These are phyloP conservation scores for Eptatretus burgeri DNA, from an alignment of 2,113 vertebrate species.

Conservation along the genomic window DNA sequence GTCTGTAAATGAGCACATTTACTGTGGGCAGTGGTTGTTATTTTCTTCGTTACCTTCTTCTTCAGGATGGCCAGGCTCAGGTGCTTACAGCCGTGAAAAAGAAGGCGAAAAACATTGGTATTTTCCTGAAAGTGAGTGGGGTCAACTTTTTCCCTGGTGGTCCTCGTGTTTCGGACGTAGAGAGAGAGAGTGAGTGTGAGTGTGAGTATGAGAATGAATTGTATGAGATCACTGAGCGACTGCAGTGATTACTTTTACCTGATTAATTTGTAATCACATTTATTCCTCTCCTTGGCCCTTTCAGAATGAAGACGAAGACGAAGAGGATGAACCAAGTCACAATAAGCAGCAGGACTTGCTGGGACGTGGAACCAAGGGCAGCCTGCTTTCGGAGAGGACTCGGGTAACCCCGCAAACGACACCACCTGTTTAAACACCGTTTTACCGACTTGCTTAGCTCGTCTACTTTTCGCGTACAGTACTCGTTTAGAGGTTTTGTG, in stretches of 20 bases:
- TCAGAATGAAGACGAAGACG: slow-evolving; percentile 59
- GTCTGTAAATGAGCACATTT: too few relatives aligned
- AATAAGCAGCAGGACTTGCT: slow-evolving; percentile 49
- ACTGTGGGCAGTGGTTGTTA: too few relatives aligned
- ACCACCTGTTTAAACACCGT: background rate
- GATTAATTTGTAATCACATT: too few relatives aligned
- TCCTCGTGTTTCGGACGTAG: too few relatives aligned
- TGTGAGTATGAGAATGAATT: too few relatives aligned
- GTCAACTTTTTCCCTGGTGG: too few relatives aligned
- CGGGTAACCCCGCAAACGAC: slow-evolving; percentile 17
- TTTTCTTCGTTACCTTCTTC: background rate
- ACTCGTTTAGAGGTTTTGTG: too few relatives aligned
- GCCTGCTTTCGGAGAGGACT: slow-evolving; percentile 46
- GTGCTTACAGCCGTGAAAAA: slow-evolving; percentile 56
- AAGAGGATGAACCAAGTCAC: slow-evolving; percentile 42
- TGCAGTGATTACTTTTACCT: too few relatives aligned
- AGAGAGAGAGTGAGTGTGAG: too few relatives aligned
- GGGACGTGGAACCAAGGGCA: slow-evolving; percentile 41
- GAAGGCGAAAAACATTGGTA: slow-evolving; percentile 67
- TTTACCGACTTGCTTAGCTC: background rate
- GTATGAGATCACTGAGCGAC: too few relatives aligned
- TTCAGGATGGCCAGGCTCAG: slow-evolving; percentile 37
- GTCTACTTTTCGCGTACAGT: background rate
- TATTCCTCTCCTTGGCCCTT: too few relatives aligned
- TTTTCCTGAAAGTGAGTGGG: slow-evolving; percentile 42